Conservation (phyloP, 1,140 invertebrate genomes). For the Tyrophagus putrescentiae region DNA sequence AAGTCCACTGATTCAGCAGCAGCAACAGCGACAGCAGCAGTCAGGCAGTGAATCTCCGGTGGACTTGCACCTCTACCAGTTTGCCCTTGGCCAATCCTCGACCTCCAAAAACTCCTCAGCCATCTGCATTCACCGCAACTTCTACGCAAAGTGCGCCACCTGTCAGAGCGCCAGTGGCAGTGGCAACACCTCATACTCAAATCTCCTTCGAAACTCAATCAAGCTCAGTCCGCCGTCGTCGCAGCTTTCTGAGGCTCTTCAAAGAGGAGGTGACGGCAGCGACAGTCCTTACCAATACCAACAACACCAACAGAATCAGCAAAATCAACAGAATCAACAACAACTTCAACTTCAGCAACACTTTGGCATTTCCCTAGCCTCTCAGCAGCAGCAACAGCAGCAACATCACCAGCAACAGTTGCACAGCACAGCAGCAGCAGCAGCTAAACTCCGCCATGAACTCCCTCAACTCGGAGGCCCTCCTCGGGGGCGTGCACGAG, state of each 20-base stretch:
- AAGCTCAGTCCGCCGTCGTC: background rate
- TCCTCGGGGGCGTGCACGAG: background rate
- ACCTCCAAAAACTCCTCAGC: background rate
- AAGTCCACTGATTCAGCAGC: too few relatives aligned
- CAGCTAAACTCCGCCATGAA: background rate
- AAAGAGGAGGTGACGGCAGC: background rate
- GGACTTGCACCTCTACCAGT: background rate
- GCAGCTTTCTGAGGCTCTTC: background rate
- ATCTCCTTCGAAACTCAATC: too few relatives aligned
- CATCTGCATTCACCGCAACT: background rate
- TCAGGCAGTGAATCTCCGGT: conserved; percentile 1
- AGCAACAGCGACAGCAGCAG: too few relatives aligned
- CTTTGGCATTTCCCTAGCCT: too few relatives aligned
- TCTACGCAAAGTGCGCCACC: background rate
- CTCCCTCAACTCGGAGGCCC: background rate
- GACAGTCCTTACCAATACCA: background rate
- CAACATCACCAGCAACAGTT: background rate
- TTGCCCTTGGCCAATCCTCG: background rate
- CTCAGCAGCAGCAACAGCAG: too few relatives aligned
- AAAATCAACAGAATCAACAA: background rate
- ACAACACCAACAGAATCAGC: background rate
- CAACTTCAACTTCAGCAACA: too few relatives aligned
- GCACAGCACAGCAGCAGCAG: background rate
- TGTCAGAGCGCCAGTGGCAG: too few relatives aligned
- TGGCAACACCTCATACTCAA: too few relatives aligned